Evolutionary conservation across 2,888 invertebrate genomes (phyloP).

Genomic region (Leptopilina myrica): DNA sequence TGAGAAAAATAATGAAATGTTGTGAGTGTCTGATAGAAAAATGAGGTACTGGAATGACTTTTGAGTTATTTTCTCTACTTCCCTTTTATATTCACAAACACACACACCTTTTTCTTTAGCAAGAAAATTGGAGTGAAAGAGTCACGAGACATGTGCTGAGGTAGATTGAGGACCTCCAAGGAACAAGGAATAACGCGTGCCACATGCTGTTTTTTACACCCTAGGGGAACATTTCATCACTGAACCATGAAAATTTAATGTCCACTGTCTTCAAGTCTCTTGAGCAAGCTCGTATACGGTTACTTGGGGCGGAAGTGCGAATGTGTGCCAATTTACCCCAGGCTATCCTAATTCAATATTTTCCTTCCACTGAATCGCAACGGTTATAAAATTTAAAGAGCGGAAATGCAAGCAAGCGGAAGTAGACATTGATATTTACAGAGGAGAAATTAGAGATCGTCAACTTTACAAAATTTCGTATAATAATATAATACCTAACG

Average conservation of each 20-base stretch:
- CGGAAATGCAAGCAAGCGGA: background rate
- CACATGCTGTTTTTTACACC: constrained; percentile 54
- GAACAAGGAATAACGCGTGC: constrained; percentile 49
- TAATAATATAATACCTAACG: too few species aligned
- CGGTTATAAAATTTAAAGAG: constrained; percentile 8
- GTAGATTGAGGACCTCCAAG: constrained; percentile 31
- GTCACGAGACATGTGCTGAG: constrained; percentile 30
- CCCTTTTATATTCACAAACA: constrained; percentile 27
- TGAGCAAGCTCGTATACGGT: constrained; percentile 36
- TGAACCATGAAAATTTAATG: constrained; percentile 55
- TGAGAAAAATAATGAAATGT: constrained; percentile 2
- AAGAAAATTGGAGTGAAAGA: constrained; percentile 39
- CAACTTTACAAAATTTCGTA: too few species aligned
- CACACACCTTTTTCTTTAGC: constrained; percentile 30
- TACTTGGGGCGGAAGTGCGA: constrained; percentile 45
- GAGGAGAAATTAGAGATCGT: too few species aligned
- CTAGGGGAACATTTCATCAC: constrained; percentile 51
- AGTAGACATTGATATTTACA: background rate
- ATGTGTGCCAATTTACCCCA: constrained; percentile 47
- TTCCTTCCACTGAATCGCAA: background rate
- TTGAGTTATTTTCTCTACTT: constrained; percentile 47
- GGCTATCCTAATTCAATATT: constrained; percentile 36
- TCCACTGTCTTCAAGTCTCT: constrained; percentile 47
- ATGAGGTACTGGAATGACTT: constrained; percentile 41
- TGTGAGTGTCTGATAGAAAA: constrained; percentile 12